Conservation (phyloP, 1,140 invertebrate genomes). For the Caenorhabditis brenneri region DNA sequence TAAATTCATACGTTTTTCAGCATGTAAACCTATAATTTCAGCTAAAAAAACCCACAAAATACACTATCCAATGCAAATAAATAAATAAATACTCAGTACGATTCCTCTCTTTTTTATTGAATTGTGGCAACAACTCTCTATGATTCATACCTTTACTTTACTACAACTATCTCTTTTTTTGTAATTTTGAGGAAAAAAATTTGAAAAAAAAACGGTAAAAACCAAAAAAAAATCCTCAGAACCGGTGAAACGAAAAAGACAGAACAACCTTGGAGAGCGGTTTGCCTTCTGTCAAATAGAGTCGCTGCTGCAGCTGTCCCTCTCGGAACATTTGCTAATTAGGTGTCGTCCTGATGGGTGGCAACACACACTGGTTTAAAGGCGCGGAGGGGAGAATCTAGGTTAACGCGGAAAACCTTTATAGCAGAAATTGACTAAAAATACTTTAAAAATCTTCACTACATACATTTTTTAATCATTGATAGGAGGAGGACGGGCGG, state of each 20-base stretch:
- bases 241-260: neutral
- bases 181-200: neutral
- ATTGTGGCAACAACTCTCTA: neutral
- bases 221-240: neutral
- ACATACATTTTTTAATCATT: no score
- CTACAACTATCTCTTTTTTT: neutral
- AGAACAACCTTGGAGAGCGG: slow-evolving; percentile 1
- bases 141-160: slow-evolving; percentile 9
- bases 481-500: neutral
- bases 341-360: slow-evolving; percentile 20
- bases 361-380: no score
- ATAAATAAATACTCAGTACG: neutral
- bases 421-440: no score
- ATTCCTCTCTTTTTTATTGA: neutral
- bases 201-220: neutral
- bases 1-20: no score
- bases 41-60: no score
- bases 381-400: neutral
- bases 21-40: no score
- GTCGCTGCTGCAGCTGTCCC: neutral
- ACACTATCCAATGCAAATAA: neutral
- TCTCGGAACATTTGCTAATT: slow-evolving; percentile 41
- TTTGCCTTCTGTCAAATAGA: no score
- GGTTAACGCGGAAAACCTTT: neutral
- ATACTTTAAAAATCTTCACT: no score